These are phyloP conservation scores for Cherax destructor DNA, from an alignment of 1,140 invertebrate species.

Conservation along the genomic window DNA sequence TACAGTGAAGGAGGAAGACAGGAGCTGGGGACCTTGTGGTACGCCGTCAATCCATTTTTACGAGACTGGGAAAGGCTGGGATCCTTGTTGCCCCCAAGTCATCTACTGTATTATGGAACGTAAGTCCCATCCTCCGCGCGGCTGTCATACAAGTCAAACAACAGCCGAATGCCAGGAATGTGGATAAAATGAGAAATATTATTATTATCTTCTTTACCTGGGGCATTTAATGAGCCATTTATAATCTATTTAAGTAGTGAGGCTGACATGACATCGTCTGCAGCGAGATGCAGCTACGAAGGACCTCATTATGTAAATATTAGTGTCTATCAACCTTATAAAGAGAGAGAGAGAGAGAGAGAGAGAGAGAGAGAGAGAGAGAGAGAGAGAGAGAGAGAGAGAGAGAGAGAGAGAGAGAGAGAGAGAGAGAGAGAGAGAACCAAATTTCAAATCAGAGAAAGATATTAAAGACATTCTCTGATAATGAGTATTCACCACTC, in stretches of 20 bases:
- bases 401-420: background rate
- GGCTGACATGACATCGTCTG: no score
- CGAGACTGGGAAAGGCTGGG: background rate
- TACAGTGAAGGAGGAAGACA: no score
- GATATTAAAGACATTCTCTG: no score
- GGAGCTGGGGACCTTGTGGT: background rate
- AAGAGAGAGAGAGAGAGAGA: background rate
- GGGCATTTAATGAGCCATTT: background rate
- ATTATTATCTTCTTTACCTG: background rate
- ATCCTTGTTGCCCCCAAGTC: background rate
- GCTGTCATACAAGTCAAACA: background rate
- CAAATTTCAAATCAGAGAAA: background rate
- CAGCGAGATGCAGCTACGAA: no score
- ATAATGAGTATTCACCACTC: no score
- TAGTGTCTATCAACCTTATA: no score
- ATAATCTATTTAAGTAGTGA: background rate
- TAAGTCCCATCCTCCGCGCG: background rate
- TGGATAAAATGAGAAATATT: background rate
- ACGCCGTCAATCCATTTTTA: background rate
- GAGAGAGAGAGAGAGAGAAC: background rate
- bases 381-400: background rate
- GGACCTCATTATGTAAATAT: no score
- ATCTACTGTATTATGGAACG: background rate
- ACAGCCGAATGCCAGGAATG: background rate
- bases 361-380: slow-evolving; percentile 5